Base-by-base conservation (phyloP, 2,888 invertebrate species). In the Choristoneura rosaceana region DNA sequence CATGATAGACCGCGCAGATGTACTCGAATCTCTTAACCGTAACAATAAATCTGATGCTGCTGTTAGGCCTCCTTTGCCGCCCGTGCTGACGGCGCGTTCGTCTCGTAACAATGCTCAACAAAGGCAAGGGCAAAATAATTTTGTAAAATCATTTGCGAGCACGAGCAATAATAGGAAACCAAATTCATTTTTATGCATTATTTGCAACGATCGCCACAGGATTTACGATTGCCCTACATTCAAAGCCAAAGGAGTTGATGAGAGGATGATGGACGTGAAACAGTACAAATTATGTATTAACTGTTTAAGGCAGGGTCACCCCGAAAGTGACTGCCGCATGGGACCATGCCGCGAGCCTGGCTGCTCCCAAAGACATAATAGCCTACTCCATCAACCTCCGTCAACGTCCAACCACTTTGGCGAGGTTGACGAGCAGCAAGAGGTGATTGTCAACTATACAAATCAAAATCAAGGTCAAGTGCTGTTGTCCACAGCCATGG, bases 301-400 rank as follows among this genome's bases (percentile, higher is more conserved):
- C n/a, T n/a, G n/a, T n/a, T n/a, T n/a, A 9, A 61, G 76, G n/a
- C 76, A 74, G 25, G 76, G 76, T 47, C 75, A 78, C 17, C 52
- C 74, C 10, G 41, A 50, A 34, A 34, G 52, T 59, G 63, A 76
- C 17, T 75, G 76, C 64, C 69, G 61, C n/a, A 62, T 73, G 62
- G 75, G 74, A 17, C 70, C 75, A 4, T 74, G 76, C 63, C 62
- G 43, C 12, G 70, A 68, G 38, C 62, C 14, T 45, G 62, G 45
- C 62, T 77, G 76, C 59, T 68, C 64, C 15, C 69, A 71, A 45
- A n/a, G 66, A 4, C 77, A 77, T 58, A 76, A 75, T 43, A 74
- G 65, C 5, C 43, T 77, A 50, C 43, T 77, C 25, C 77, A 76
- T 58, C 34, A 15, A 8, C 41, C 34, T 8, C n/a, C 60, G 15